Percentiles rank a stretch among this genome's conserved stretches.
These are phyloP conservation scores for Pachydiplax longipennis DNA, from an alignment of 2,888 invertebrate genomes.

Conservation along the genomic window DNA sequence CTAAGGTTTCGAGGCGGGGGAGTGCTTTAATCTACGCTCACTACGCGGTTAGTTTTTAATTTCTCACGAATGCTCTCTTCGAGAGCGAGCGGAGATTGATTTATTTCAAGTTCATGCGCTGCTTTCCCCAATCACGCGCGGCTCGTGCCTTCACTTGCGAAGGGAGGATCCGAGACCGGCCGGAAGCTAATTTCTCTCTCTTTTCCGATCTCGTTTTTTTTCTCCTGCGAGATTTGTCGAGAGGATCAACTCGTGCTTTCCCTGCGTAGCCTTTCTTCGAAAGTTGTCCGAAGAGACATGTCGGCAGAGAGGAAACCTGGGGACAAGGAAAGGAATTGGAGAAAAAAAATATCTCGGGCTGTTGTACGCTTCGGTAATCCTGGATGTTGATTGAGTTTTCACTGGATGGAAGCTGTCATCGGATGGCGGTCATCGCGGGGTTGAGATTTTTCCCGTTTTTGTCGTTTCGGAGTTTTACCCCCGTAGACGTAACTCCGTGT, in stretches of 20 bases:
- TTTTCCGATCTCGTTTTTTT: background rate
- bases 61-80: background rate
- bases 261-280: background rate
- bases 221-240: background rate
- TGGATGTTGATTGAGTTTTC: too few species aligned
- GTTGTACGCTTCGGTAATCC: too few species aligned
- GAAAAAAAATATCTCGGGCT: too few species aligned
- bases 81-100: conserved; percentile 4
- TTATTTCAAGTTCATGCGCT: conserved; percentile 11
- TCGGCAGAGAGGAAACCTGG: background rate
- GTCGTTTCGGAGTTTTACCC: too few species aligned
- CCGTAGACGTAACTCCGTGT: too few species aligned
- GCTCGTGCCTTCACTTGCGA: conserved; percentile 9
- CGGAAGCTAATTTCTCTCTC: conserved; percentile 29
- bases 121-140: conserved; percentile 29
- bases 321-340: too few species aligned
- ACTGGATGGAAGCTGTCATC: too few species aligned
- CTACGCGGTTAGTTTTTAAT: background rate
- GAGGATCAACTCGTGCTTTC: background rate
- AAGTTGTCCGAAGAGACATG: background rate
- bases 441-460: too few species aligned
- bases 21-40: background rate
- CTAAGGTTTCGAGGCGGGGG: background rate
- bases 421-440: too few species aligned
- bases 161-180: background rate